phyloP scores from a whole-genome alignment of 2,113 vertebrate genomes.

The Anoura caudifer region DNA sequence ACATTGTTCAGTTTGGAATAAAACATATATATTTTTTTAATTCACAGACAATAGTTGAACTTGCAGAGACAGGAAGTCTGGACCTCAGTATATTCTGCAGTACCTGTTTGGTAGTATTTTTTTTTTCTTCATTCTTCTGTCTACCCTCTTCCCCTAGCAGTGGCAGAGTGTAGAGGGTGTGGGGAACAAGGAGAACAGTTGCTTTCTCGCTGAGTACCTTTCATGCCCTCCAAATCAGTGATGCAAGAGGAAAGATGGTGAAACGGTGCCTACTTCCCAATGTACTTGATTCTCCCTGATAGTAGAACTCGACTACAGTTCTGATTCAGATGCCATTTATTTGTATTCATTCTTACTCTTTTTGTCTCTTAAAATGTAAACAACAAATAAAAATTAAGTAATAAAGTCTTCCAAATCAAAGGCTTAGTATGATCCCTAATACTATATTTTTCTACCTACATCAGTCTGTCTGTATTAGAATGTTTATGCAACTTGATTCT shows the following conservation, averaged over 20 bases:
- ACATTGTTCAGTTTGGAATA: slow-evolving; percentile 48
- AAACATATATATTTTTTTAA: slow-evolving; percentile 38
- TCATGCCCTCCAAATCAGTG: background rate
- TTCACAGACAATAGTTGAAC: slow-evolving; percentile 95
- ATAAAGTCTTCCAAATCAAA: background rate
- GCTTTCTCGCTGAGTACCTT: background rate
- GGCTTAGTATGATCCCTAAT: background rate
- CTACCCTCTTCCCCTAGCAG: background rate
- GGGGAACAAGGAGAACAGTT: background rate
- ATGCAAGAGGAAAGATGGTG: background rate
- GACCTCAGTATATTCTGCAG: slow-evolving; percentile 99
- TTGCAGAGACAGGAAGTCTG: slow-evolving; percentile 97
- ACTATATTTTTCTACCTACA: background rate
- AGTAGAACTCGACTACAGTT: background rate
- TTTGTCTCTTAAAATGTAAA: background rate
- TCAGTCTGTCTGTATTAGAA: background rate
- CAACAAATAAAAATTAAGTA: slow-evolving; percentile 26
- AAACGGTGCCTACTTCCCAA: background rate
- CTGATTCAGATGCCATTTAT: background rate
- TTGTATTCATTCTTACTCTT: background rate
- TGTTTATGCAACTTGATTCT: background rate
- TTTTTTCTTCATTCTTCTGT: slow-evolving; percentile 25
- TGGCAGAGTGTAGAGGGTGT: background rate
- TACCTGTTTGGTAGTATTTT: slow-evolving; percentile 94
- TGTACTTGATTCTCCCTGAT: background rate